A percentile compares a stretch with the other conserved stretches of the same genome.
Evolutionary conservation across 2,797 vertebrate species (phyloP).

Genomic region (Phrynocephalus guinanensis): DNA sequence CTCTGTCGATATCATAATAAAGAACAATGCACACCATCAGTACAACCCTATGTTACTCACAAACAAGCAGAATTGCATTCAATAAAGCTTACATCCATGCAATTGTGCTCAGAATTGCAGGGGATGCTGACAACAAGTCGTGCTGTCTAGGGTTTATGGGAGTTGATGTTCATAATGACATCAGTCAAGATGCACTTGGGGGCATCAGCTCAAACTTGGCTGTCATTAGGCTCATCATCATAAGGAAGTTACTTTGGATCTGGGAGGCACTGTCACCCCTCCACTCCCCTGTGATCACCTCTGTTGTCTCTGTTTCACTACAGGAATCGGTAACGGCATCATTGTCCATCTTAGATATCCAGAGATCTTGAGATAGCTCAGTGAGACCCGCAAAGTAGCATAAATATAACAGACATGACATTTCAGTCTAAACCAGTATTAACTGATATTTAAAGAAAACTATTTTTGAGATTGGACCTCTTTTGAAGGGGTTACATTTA

Average conservation of each 20-base stretch:
- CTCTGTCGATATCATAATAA: too few species aligned
- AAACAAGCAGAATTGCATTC: neutral
- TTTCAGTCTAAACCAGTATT: conserved; percentile 75
- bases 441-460: conserved; percentile 75
- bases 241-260: neutral
- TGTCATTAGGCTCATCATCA: neutral
- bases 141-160: neutral
- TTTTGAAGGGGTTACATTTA: conserved; percentile 75
- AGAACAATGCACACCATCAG: neutral
- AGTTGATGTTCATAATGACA: neutral
- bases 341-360: neutral
- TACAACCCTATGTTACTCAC: neutral
- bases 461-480: conserved; percentile 66
- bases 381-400: conserved; percentile 46
- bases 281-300: neutral
- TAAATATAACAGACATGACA: conserved; percentile 44
- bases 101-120: neutral
- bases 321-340: neutral
- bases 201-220: too few species aligned
- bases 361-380: neutral
- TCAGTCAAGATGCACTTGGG: neutral
- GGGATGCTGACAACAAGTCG: neutral
- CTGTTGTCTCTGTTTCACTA: neutral
- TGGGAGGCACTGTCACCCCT: neutral
- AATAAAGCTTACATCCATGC: neutral